These are phyloP conservation scores for Heliocidaris erythrogramma DNA, from an alignment of 35 echinoderm and acorn worm genomes.

Conservation along the genomic window DNA sequence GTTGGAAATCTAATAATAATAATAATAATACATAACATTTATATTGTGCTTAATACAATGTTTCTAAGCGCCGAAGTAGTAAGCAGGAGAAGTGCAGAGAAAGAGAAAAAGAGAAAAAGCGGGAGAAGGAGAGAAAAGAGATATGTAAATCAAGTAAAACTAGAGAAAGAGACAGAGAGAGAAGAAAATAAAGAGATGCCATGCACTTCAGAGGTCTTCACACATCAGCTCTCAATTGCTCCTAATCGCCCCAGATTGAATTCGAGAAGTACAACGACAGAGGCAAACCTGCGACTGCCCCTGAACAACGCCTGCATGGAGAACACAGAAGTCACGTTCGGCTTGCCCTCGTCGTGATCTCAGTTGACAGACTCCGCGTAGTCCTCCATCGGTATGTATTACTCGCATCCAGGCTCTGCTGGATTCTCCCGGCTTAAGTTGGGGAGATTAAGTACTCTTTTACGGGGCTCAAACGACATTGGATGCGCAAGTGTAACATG, in stretches of 20 bases:
- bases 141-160: neutral
- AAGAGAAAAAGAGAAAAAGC: neutral
- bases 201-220: neutral
- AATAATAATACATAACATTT: no score
- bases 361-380: neutral
- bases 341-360: neutral
- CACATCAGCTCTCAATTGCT: conserved; percentile 7
- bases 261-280: neutral
- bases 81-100: no score
- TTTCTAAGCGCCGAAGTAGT: no score
- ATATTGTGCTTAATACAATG: no score
- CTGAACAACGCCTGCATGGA: neutral
- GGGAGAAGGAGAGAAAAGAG: neutral
- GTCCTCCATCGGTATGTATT: neutral
- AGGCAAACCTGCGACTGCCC: neutral
- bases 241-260: neutral
- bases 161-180: neutral
- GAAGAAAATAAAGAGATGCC: neutral
- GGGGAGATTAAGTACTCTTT: neutral
- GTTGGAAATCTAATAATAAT: no score
- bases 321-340: neutral
- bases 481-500: neutral
- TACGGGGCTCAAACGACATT: neutral
- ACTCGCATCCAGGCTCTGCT: neutral
- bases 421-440: neutral